Evolutionary conservation across 2,113 vertebrate species (phyloP).

Genomic region (Origma solitaria): DNA sequence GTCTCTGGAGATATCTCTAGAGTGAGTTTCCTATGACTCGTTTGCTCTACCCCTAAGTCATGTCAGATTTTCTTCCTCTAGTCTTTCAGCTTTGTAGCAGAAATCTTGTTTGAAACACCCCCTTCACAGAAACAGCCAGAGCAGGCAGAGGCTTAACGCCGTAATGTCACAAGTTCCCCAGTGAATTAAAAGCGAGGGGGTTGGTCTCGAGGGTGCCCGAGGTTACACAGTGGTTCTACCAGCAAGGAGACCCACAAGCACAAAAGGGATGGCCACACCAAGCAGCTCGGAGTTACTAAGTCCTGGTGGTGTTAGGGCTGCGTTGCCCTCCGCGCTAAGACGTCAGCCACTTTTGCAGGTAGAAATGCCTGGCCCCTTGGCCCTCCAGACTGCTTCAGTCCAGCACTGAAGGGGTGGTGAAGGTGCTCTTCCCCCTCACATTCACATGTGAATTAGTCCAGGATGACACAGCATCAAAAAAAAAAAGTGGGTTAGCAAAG

Average conservation of each 20-base stretch:
- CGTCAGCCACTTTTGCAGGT: not conserved
- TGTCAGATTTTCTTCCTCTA: conserved; percentile 19
- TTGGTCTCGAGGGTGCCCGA: not conserved
- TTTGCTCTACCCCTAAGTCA: conserved; percentile 36
- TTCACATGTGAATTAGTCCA: conserved; percentile 22
- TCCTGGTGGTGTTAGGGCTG: rapidly evolving
- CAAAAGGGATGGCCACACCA: not conserved
- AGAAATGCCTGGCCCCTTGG: not conserved
- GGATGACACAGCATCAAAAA: not conserved
- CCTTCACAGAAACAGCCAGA: not conserved
- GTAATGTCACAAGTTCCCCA: conserved; percentile 5
- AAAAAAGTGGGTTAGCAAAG: not conserved
- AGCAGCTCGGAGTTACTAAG: not conserved
- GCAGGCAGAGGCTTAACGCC: not conserved
- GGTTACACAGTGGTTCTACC: not conserved
- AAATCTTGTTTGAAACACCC: not conserved
- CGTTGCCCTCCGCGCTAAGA: rapidly evolving
- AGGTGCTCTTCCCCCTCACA: conserved; percentile 15
- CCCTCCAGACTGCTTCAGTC: not conserved
- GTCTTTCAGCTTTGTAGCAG: not conserved
- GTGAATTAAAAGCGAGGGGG: not conserved
- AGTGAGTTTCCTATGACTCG: conserved; percentile 60
- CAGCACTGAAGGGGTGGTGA: conserved; percentile 3
- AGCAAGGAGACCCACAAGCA: not conserved
- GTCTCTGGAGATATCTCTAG: conserved; percentile 69